Evolutionary conservation across 2,888 invertebrate genomes (phyloP).

Genomic region (Cantharis lateralis): DNA sequence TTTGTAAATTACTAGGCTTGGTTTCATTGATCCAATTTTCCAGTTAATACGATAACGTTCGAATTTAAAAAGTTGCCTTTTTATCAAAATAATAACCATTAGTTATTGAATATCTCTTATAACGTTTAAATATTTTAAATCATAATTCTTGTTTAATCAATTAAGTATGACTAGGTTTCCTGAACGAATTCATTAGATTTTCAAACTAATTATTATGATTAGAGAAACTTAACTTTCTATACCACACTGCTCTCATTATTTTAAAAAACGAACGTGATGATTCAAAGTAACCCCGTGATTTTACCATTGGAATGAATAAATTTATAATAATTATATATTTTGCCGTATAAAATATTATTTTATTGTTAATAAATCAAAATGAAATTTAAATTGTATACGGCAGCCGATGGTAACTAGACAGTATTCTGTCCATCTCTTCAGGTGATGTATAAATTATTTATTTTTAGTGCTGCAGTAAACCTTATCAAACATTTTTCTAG

Average conservation of each 20-base stretch:
- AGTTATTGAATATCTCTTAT: neutral
- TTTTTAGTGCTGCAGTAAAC: neutral
- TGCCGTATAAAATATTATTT: neutral
- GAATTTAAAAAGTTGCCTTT: neutral
- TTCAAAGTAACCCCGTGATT: neutral
- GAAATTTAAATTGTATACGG: neutral
- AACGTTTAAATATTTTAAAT: neutral
- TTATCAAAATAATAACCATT: neutral
- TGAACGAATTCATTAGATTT: neutral
- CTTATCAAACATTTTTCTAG: neutral
- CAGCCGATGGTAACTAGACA: neutral
- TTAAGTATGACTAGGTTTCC: neutral
- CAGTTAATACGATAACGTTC: neutral
- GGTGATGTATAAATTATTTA: neutral
- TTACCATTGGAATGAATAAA: neutral
- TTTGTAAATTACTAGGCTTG: neutral
- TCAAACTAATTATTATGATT: neutral
- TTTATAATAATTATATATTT: neutral
- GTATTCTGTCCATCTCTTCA: neutral
- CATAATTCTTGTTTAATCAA: neutral
- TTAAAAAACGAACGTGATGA: neutral
- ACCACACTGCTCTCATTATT: neutral
- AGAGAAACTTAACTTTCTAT: neutral
- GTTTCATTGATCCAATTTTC: neutral
- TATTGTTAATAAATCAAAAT: neutral